phyloP scores from a whole-genome alignment of 2,113 vertebrate genomes.

The Micronycteris hirsuta region DNA sequence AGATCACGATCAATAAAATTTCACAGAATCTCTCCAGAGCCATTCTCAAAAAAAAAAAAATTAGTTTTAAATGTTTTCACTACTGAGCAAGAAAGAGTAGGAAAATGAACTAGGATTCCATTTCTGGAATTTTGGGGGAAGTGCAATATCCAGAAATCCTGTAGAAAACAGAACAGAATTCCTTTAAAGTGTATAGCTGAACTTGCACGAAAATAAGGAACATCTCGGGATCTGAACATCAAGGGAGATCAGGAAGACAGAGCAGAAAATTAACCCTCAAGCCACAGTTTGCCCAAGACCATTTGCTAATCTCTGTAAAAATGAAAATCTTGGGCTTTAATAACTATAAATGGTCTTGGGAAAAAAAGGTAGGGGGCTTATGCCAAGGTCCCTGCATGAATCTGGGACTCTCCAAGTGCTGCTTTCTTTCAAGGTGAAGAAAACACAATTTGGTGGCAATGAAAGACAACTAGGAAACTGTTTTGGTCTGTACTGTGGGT shows the following conservation, averaged over 20 bases:
- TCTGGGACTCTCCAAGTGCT: background rate
- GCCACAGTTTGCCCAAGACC: background rate
- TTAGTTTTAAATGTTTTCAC: background rate
- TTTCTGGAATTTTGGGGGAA: background rate
- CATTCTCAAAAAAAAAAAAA: background rate
- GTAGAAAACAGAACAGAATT: background rate
- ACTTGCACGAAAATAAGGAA: background rate
- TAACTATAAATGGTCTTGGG: background rate
- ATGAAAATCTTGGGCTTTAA: background rate
- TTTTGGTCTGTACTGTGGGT: background rate
- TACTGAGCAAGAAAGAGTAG: background rate
- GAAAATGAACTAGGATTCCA: constrained; percentile 6
- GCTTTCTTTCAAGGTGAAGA: background rate
- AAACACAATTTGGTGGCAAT: background rate
- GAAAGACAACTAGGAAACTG: background rate
- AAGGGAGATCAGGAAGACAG: background rate
- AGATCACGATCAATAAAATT: background rate
- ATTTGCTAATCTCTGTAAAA: background rate
- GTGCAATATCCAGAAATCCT: background rate
- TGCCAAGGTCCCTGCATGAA: background rate
- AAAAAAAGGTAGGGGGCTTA: background rate
- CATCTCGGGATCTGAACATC: background rate
- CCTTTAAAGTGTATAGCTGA: background rate
- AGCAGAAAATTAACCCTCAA: background rate
- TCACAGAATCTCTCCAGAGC: background rate